Evolutionary conservation across 2,797 vertebrate species (phyloP), one percentile per base, ranked within the genome.

Genomic region (Acomys russatus): DNA sequence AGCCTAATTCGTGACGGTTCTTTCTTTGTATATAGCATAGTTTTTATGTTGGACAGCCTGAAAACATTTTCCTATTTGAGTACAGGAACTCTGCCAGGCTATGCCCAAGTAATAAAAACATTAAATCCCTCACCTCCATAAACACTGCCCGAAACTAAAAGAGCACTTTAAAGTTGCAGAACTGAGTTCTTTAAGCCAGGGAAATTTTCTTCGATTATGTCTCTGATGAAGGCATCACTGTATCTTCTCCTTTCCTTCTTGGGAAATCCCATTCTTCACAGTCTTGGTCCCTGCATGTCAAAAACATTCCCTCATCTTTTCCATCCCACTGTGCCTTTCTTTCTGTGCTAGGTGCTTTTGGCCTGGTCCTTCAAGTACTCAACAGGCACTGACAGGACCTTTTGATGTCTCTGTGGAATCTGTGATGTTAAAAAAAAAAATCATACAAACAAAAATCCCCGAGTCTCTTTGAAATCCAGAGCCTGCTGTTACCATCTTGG

Each of bases 141-240:
- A 84, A n/a, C 86, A 68, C 44, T 77, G 28, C 15, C 49, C 90
- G 44, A 63, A 93, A 93, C 51, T 90, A 63, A 85, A 25, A 9
- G 35, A 84, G 12, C 20, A 38, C 90, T 93, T 86, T 74, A 71
- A 66, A 94, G 78, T 54, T 92, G 30, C 59, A 76, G 76, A 91
- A 61, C 73, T 44, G 9, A 92, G 14, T 68, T 94, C 66, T 78
- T 71, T 63, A 86, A 94, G 56, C 33, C 51, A 93, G 79, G 66
- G 76, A 74, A 94, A 70, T 23, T 83, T 51, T 96, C 77, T 88
- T 76, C 90, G 80, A 79, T 89, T 95, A 87, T 94, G 92, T 95
- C n/a, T 44, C 74, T 83, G 95, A 84, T 93, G 51, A 93, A 94
- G 95, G 56, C 68, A 63, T 64, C 74, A 7, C 54, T 79, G 22